Conservation (phyloP, 2,888 invertebrate species). For the Chrysotoxum bicinctum region DNA sequence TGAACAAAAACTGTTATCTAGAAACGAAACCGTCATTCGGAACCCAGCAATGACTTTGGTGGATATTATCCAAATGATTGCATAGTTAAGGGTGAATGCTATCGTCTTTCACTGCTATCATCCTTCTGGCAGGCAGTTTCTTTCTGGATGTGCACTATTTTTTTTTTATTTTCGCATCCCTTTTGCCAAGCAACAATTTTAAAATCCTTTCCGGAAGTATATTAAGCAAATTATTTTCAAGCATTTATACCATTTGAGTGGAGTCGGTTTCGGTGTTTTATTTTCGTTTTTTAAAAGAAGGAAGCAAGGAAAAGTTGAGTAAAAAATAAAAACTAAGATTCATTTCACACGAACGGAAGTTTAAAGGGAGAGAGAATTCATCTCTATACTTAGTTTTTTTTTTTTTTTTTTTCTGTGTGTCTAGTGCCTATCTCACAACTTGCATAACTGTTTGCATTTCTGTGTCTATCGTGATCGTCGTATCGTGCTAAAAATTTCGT, state of each 20-base stretch:
- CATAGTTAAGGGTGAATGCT: neutral
- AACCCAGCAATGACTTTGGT: conserved; percentile 3
- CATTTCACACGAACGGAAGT: conserved; percentile 55
- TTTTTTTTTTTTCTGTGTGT: neutral
- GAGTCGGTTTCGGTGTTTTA: neutral
- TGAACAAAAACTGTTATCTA: neutral
- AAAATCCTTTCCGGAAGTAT: conserved; percentile 63
- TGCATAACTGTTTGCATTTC: neutral
- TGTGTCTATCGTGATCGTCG: neutral
- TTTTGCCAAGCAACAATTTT: conserved; percentile 50
- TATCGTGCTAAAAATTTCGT: conserved; percentile 61
- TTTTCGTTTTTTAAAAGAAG: neutral
- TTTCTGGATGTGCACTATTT: neutral
- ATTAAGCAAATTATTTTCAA: conserved; percentile 71
- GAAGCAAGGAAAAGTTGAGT: conserved; percentile 4
- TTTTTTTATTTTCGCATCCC: neutral
- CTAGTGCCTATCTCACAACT: neutral
- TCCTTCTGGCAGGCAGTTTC: neutral
- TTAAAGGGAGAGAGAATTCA: conserved; percentile 49
- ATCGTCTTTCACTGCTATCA: neutral
- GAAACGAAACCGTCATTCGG: neutral
- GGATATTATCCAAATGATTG: conserved; percentile 25
- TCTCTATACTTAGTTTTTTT: conserved; percentile 6
- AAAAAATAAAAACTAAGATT: conserved; percentile 24
- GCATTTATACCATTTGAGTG: conserved; percentile 57